These are phyloP conservation scores for Pygocentrus nattereri DNA, from an alignment of 2,797 vertebrate genomes.

Conservation along the genomic window DNA sequence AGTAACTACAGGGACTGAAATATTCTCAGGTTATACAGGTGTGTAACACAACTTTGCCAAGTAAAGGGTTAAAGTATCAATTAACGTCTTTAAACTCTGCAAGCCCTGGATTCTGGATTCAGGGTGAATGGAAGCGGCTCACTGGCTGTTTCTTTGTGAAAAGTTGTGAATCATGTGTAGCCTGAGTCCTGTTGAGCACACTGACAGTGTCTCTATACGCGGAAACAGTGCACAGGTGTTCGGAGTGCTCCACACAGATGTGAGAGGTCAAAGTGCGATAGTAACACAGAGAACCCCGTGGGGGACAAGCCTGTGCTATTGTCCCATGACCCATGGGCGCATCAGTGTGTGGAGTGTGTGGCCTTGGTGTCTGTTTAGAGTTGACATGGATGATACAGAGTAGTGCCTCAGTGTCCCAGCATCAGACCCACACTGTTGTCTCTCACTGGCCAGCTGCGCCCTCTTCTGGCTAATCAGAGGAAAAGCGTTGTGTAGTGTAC, in stretches of 20 bases:
- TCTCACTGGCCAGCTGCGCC: constrained; percentile 53
- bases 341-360: constrained; percentile 36
- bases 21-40: too few relatives aligned
- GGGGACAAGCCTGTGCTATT: constrained; percentile 55
- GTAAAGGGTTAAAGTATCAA: neutral
- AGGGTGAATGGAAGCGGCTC: neutral
- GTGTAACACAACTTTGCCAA: too few relatives aligned
- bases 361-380: constrained; percentile 28
- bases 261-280: constrained; percentile 40
- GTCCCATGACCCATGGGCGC: constrained; percentile 43
- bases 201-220: constrained; percentile 13
- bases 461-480: constrained; percentile 49
- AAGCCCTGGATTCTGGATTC: neutral
- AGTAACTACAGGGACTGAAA: too few relatives aligned
- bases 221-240: constrained; percentile 40
- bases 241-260: constrained; percentile 20
- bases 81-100: neutral
- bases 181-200: neutral
- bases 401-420: neutral
- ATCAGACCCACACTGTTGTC: constrained; percentile 17
- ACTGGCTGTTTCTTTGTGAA: neutral
- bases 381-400: constrained; percentile 21
- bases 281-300: constrained; percentile 47
- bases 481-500: constrained; percentile 1
- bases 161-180: constrained; percentile 3